Evolutionary conservation across 2,113 vertebrate species (phyloP).

Genomic region (Laticauda laticaudata): DNA sequence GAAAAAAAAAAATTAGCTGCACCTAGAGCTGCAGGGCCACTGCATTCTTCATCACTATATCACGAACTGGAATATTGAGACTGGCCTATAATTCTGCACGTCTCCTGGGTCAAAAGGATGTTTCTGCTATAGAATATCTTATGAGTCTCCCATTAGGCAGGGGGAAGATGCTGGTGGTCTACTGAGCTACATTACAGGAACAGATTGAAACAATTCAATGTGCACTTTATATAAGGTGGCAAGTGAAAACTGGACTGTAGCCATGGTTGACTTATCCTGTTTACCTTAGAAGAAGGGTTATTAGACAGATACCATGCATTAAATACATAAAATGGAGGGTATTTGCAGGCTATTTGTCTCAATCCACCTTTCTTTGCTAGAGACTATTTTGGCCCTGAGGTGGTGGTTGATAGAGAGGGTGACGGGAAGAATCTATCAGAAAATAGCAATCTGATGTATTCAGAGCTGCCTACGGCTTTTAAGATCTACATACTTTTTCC

Average conservation of each 20-base stretch:
- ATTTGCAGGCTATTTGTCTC: neutral
- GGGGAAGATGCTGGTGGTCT: neutral
- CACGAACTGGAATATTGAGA: neutral
- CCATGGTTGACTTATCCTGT: neutral
- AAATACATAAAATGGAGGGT: neutral
- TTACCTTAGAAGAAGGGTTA: neutral
- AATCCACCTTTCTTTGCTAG: neutral
- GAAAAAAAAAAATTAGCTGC: neutral
- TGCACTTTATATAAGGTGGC: conserved; percentile 11
- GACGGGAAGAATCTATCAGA: neutral
- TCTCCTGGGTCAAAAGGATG: neutral
- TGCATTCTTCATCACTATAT: neutral
- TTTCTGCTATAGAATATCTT: neutral
- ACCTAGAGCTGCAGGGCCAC: neutral
- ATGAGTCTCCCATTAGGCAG: neutral
- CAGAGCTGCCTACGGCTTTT: neutral
- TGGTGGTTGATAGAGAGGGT: neutral
- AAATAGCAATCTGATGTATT: neutral
- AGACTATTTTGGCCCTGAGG: neutral
- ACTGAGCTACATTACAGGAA: neutral
- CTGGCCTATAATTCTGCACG: neutral
- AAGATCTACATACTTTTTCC: neutral
- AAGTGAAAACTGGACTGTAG: neutral
- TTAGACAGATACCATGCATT: neutral
- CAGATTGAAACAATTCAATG: neutral